Evolutionary conservation across 2,888 invertebrate genomes (phyloP).

Genomic region (Synanthedon andrenaeformis): DNA sequence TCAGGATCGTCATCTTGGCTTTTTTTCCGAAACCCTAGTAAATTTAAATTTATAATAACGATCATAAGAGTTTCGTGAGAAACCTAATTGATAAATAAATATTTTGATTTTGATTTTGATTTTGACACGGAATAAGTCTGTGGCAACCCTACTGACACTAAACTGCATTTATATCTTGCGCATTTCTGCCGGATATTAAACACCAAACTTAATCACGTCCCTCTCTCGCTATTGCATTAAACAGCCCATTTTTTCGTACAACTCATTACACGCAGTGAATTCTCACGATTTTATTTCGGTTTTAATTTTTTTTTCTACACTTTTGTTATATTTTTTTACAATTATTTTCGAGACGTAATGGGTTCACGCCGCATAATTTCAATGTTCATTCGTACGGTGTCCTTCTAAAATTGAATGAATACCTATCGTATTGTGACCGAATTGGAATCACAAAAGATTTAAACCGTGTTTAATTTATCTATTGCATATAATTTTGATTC

Average conservation of each 20-base stretch:
- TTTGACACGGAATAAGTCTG: too few species aligned
- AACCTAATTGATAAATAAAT: too few species aligned
- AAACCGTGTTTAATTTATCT: constrained; percentile 41
- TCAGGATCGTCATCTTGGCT: too few species aligned
- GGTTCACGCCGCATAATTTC: constrained; percentile 66
- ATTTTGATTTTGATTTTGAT: too few species aligned
- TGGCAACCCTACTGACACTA: constrained; percentile 27
- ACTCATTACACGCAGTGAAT: constrained; percentile 55
- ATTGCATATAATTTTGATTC: constrained; percentile 13
- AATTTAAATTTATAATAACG: too few species aligned
- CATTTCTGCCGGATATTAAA: constrained; percentile 60
- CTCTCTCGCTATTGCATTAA: constrained; percentile 46
- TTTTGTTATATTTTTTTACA: constrained; percentile 41
- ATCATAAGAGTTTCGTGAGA: too few species aligned
- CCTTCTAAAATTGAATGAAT: constrained; percentile 41
- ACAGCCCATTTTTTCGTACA: constrained; percentile 35
- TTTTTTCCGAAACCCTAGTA: too few species aligned
- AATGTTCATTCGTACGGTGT: constrained; percentile 23
- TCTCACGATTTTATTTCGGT: constrained; percentile 60
- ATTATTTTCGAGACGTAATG: constrained; percentile 57
- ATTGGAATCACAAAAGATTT: constrained; percentile 28
- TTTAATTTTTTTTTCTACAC: constrained; percentile 25
- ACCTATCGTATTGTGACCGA: constrained; percentile 21
- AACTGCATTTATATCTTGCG: constrained; percentile 56
- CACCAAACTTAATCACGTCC: constrained; percentile 60